Evolutionary conservation across 1,140 invertebrate genomes (phyloP).

Genomic region (Aphis craccivora): DNA sequence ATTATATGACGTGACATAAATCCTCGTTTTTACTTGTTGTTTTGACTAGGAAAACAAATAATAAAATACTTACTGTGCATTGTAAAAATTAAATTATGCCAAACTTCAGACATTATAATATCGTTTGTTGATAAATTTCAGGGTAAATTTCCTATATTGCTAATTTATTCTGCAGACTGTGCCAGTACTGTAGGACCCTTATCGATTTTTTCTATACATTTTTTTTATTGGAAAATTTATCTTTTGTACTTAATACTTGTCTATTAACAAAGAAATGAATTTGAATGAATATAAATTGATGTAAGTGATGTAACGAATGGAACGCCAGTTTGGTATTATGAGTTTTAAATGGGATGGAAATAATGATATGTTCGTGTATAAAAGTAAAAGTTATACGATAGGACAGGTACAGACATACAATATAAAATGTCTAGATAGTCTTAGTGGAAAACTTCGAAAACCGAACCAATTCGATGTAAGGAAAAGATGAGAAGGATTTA

Average conservation of each 20-base stretch:
- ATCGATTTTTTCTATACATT: not conserved
- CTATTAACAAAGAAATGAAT: not conserved
- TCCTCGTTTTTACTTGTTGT: not conserved
- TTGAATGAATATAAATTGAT: not conserved
- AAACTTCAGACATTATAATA: not conserved
- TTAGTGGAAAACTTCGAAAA: not conserved
- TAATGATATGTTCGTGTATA: not conserved
- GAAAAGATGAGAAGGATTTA: conserved; percentile 2
- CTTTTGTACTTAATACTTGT: not conserved
- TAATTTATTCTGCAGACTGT: not conserved
- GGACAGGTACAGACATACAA: not conserved
- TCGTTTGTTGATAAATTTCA: not conserved
- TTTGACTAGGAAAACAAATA: conserved; percentile 10
- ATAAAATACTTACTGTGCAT: not conserved
- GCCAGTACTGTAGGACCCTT: not conserved
- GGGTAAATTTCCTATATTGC: not conserved
- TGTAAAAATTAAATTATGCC: not conserved
- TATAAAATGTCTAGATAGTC: not conserved
- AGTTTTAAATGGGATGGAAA: not conserved
- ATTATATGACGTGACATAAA: not conserved
- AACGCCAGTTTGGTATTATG: not conserved
- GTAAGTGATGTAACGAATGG: not conserved
- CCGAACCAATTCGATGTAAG: conserved; percentile 12
- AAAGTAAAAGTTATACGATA: conserved; percentile 12
- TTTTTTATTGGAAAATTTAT: not conserved